Percentiles rank a stretch among this genome's conserved stretches.
Conservation (phyloP, 2,888 invertebrate genomes). For the Bursaphelenchus okinawaensis region DNA sequence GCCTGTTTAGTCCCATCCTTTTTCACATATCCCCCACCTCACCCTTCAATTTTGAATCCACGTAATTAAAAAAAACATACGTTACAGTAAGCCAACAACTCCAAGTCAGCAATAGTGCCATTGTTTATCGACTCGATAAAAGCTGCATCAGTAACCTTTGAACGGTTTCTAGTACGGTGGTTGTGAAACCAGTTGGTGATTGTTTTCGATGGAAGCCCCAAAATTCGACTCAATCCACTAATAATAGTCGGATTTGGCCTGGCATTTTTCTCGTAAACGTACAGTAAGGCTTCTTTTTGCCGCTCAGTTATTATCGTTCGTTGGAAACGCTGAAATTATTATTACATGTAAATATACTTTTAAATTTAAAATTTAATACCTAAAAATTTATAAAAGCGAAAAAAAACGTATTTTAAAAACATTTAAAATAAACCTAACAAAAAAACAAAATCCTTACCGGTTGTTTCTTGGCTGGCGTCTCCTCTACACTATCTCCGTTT, state of each 20-base stretch:
- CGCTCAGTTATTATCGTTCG: constrained; percentile 94
- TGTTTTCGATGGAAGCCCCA: constrained; percentile 84
- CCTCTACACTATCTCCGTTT: constrained; percentile 5
- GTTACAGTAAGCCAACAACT: constrained; percentile 6
- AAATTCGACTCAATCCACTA: constrained; percentile 84
- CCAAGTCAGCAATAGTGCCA: background rate
- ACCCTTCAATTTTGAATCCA: no score
- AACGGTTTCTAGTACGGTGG: constrained; percentile 84
- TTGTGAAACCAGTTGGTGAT: constrained; percentile 99
- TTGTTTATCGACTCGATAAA: background rate
- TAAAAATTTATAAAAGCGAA: background rate
- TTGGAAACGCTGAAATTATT: constrained; percentile 62
- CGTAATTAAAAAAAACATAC: no score
- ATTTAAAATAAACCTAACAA: background rate
- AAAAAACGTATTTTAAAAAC: background rate
- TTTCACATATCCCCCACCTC: no score
- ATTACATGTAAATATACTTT: background rate
- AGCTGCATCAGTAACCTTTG: background rate
- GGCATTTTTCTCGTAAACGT: constrained; percentile 86
- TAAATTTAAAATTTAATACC: background rate
- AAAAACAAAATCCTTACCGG: constrained; percentile 17
- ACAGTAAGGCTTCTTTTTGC: constrained; percentile 86
- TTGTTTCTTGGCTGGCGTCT: constrained; percentile 29
- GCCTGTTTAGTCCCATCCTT: no score
- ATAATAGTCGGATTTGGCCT: constrained; percentile 94